phyloP scores from a whole-genome alignment of 1,140 invertebrate species.

The Trichonephila clavipes region DNA sequence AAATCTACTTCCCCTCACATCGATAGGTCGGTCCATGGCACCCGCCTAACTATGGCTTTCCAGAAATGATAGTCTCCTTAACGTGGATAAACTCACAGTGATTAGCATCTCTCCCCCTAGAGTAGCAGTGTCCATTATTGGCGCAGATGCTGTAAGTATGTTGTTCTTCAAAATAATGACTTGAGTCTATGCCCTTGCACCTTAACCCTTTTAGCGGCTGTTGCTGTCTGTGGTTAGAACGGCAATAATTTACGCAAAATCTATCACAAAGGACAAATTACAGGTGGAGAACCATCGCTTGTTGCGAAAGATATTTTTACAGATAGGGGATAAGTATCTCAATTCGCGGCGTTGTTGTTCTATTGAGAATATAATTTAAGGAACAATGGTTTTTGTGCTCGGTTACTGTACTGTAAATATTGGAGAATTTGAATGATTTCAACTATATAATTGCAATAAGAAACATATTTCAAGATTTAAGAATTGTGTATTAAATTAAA shows the following conservation, averaged over 20 bases:
- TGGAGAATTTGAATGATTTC: too few species aligned
- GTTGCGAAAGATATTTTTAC: not conserved
- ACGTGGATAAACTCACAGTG: constrained; percentile 35
- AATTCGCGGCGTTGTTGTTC: not conserved
- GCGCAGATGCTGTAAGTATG: not conserved
- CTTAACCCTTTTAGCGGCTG: not conserved
- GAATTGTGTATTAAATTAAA: too few species aligned
- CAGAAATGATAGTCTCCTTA: constrained; percentile 55
- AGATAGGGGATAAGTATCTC: not conserved
- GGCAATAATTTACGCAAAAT: not conserved
- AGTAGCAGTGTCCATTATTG: constrained; percentile 26
- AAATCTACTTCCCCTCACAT: not conserved
- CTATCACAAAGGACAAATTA: not conserved
- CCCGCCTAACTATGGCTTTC: constrained; percentile 22
- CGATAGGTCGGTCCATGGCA: not conserved
- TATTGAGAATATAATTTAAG: not conserved
- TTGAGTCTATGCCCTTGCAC: not conserved
- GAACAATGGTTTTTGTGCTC: too few species aligned
- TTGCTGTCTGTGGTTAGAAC: not conserved
- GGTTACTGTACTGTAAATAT: too few species aligned
- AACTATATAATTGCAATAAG: too few species aligned
- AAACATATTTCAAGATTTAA: too few species aligned
- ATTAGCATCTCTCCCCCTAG: constrained; percentile 38
- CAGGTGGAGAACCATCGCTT: not conserved
- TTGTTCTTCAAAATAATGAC: constrained; percentile 31